Base-by-base conservation (phyloP, 2,797 vertebrate species). In the Caiman crocodilus region DNA sequence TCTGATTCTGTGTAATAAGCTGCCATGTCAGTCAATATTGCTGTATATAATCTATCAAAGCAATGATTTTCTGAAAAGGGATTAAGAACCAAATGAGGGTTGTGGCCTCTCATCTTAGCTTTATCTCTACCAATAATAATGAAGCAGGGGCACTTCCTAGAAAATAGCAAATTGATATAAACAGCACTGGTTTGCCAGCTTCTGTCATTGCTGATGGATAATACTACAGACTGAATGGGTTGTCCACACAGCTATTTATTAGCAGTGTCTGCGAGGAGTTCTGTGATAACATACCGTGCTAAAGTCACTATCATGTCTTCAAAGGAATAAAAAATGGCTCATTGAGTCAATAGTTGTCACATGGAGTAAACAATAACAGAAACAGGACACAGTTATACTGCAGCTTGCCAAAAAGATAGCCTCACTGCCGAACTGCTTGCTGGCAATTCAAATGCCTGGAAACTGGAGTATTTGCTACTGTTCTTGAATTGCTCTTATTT, bases 231-330 rank as follows among this genome's bases (percentile, higher is more conserved):
- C 89, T 96, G 93, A 97, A 96, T 97, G 95, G 96, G 95, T 94
- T 97, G 96, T 97, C 96, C 92, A 96, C 91, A 92, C 14, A 96
- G 95, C 96, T 96, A 97, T 98, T 97, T 97, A 95, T 97, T 96
- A 97, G 95, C 91, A 92, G 83, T 93, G 96, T 93, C 96, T 95
- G 92, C 92, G 93, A 96, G 96, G 95, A 96, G 94, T 96, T 94
- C 94, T 95, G 85, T 92, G 96, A 97, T 96, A 97, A 97, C 96
- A 92, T 1, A 94, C 94, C 92, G 92, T 71, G 94, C 91, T 96
- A 95, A 97, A 97, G 96, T 95, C 95, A 95, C 94, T 94, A 92
- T 94, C 1, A 0, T 95, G 96, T 94, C 96, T 96, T 93, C 96
- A 96, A 96, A 96, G 93, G 95, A 93, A 97, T 97, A 96, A 96